Conservation (phyloP, 2,113 vertebrate genomes). For the Pheucticus melanocephalus region DNA sequence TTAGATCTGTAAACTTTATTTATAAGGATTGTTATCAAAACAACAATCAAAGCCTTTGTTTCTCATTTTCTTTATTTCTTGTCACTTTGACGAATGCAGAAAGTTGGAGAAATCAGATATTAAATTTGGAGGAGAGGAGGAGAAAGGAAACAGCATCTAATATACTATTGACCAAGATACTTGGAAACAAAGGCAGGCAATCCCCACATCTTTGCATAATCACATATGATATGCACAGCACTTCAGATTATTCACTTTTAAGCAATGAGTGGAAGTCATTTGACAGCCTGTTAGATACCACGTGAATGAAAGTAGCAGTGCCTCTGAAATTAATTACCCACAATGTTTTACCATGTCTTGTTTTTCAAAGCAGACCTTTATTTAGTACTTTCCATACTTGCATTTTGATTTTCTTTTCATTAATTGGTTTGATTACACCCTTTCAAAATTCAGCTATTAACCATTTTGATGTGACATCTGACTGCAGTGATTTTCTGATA, state of each 20-base stretch:
- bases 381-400: slow-evolving; percentile 11
- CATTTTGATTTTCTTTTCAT: slow-evolving; percentile 40
- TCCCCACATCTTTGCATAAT: not conserved
- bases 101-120: not conserved
- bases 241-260: not conserved
- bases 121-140: not conserved
- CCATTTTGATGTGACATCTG: slow-evolving; percentile 1
- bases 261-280: not conserved
- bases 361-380: slow-evolving; percentile 29
- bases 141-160: not conserved
- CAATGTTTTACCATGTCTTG: not conserved
- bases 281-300: slow-evolving; percentile 5
- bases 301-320: not conserved
- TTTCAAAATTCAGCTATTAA: slow-evolving; percentile 45
- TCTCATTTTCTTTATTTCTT: not conserved
- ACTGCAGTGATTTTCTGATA: slow-evolving; percentile 39
- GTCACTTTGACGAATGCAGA: not conserved
- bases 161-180: not conserved
- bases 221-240: not conserved
- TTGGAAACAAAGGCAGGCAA: not conserved
- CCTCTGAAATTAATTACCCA: slow-evolving; percentile 28
- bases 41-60: not conserved
- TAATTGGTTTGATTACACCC: slow-evolving; percentile 54
- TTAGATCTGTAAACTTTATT: not conserved
- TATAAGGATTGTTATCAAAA: not conserved